A percentile compares a stretch with the other conserved stretches of the same genome.
Conservation (phyloP, 2,113 vertebrate genomes). For the Engystomops pustulosus region DNA sequence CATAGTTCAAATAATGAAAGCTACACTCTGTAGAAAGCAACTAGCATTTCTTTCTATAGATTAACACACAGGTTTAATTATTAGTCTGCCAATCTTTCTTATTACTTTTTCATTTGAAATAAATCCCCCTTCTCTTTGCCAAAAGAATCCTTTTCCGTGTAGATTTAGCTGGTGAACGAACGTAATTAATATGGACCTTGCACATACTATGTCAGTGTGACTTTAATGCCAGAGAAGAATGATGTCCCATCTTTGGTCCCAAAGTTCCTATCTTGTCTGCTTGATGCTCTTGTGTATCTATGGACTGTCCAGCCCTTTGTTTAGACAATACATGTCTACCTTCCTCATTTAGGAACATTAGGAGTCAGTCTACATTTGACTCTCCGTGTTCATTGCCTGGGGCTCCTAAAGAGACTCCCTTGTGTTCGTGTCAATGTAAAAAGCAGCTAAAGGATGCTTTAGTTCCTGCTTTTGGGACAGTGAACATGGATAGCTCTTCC, state of each 20-base stretch:
- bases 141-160: too few relatives aligned
- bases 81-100: too few relatives aligned
- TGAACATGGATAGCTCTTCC: neutral
- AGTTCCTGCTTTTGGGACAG: constrained; percentile 25
- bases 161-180: too few relatives aligned
- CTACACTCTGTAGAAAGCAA: too few relatives aligned
- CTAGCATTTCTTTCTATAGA: too few relatives aligned
- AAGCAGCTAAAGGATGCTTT: constrained; percentile 10
- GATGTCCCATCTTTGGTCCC: neutral
- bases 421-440: constrained; percentile 11
- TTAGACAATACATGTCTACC: constrained; percentile 27
- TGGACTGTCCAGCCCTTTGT: constrained; percentile 20
- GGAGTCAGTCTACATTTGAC: constrained; percentile 36
- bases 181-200: too few relatives aligned
- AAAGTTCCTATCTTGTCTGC: neutral
- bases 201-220: too few relatives aligned
- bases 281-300: constrained; percentile 13
- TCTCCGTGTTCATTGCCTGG: constrained; percentile 38
- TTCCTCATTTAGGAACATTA: constrained; percentile 47
- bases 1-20: too few relatives aligned
- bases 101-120: too few relatives aligned
- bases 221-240: too few relatives aligned
- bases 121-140: too few relatives aligned
- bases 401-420: neutral
- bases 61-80: too few relatives aligned